Percentiles rank a stretch among this genome's conserved stretches.
Evolutionary conservation across 1,140 invertebrate species (phyloP).

Genomic region (Sitophilus oryzae): DNA sequence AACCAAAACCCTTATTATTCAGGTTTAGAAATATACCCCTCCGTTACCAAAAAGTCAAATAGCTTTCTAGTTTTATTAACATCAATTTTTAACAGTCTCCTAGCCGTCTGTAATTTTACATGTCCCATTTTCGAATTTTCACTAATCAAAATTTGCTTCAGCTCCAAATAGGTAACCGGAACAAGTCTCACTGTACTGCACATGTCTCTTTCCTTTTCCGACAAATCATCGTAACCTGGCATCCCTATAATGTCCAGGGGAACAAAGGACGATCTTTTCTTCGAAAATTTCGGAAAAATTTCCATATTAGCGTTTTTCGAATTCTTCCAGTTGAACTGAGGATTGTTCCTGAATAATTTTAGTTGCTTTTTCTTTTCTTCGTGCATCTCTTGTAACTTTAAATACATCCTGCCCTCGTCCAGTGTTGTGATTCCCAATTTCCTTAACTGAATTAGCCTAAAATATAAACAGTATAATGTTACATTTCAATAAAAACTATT

Average conservation of each 20-base stretch:
- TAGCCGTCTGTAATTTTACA: conserved; percentile 71
- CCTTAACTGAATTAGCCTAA: conserved; percentile 59
- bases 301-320: conserved; percentile 34
- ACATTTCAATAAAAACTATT: conserved; percentile 2
- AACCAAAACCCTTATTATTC: no score
- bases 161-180: conserved; percentile 71
- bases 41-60: conserved; percentile 72
- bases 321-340: conserved; percentile 35
- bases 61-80: conserved; percentile 90
- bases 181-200: conserved; percentile 69
- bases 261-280: conserved; percentile 45
- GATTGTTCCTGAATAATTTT: conserved; percentile 36
- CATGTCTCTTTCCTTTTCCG: conserved; percentile 62
- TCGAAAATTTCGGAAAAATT: conserved; percentile 21
- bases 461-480: conserved; percentile 3
- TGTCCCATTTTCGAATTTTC: conserved; percentile 68
- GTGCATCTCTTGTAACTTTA: conserved; percentile 57
- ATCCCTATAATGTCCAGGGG: conserved; percentile 71
- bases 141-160: conserved; percentile 63
- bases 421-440: conserved; percentile 64
- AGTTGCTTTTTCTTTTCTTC: conserved; percentile 53
- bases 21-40: conserved; percentile 56
- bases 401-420: conserved; percentile 59
- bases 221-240: conserved; percentile 74
- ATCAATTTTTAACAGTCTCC: conserved; percentile 82